Evolutionary conservation across 2,888 invertebrate species (phyloP).

Genomic region (Listrodromus nycthemerus): DNA sequence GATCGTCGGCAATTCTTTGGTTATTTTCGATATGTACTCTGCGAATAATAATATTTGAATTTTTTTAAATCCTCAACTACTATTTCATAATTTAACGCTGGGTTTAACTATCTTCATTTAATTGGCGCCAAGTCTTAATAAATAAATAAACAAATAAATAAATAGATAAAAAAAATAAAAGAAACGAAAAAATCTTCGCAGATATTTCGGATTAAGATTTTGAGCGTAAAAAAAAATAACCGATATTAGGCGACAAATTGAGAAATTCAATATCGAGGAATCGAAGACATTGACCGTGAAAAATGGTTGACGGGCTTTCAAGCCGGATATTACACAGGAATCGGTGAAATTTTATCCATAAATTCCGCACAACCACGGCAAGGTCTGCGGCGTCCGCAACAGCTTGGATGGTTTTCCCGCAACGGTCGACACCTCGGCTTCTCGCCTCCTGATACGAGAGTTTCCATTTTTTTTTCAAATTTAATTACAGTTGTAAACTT

Average conservation of each 20-base stretch:
- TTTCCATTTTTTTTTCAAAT: constrained; percentile 43
- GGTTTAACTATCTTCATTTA: too few relatives aligned
- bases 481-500: constrained; percentile 39
- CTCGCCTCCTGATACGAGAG: constrained; percentile 11
- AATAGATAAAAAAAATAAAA: too few relatives aligned
- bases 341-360: constrained; percentile 29
- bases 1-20: too few relatives aligned
- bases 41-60: too few relatives aligned
- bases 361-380: constrained; percentile 24
- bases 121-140: too few relatives aligned
- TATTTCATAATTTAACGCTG: too few relatives aligned
- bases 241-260: neutral
- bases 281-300: constrained; percentile 35
- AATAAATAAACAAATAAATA: too few relatives aligned
- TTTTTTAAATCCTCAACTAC: too few relatives aligned
- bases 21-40: too few relatives aligned
- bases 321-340: constrained; percentile 32
- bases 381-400: constrained; percentile 26
- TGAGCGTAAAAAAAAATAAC: neutral
- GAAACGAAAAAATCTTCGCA: too few relatives aligned
- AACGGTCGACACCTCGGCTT: constrained; percentile 13
- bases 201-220: neutral
- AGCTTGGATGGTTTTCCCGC: constrained; percentile 21
- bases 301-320: neutral
- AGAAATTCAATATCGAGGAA: neutral